A percentile compares a stretch with the other conserved stretches of the same genome.
Evolutionary conservation across 2,797 vertebrate species (phyloP).

Genomic region (Pyrocephalus nanus): DNA sequence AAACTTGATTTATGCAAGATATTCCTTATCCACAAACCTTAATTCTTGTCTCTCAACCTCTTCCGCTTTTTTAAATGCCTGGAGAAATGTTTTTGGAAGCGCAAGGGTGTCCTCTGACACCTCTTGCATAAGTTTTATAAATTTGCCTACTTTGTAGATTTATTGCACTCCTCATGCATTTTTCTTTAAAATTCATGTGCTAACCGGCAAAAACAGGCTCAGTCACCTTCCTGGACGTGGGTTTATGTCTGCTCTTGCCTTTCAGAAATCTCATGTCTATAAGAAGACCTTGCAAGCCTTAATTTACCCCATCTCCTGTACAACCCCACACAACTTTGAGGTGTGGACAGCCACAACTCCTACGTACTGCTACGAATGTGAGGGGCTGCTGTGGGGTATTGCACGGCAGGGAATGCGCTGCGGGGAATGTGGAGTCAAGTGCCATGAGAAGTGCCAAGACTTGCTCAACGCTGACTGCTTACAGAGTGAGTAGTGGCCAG

Average conservation of each 20-base stretch:
- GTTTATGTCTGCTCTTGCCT: conserved; percentile 17
- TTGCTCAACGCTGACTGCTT: conserved; percentile 83
- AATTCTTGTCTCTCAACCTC: not conserved
- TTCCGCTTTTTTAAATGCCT: not conserved
- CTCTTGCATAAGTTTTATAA: not conserved
- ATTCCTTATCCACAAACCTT: not conserved
- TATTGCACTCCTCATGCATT: not conserved
- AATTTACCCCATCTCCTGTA: conserved; percentile 98
- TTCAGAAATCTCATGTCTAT: conserved; percentile 97
- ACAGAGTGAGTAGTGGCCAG: conserved; percentile 77
- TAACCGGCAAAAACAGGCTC: not conserved
- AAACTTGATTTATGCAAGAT: not conserved
- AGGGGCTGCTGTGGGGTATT: conserved; percentile 97
- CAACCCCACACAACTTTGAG: conserved; percentile 97
- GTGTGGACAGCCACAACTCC: conserved; percentile 97
- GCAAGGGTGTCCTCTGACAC: not conserved
- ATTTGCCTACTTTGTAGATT: not conserved
- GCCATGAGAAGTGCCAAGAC: conserved; percentile 89
- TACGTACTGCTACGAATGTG: conserved; percentile 98
- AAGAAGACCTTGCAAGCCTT: conserved; percentile 98
- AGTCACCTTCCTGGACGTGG: not conserved
- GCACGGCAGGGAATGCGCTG: conserved; percentile 98
- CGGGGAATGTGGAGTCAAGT: conserved; percentile 94
- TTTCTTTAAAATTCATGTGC: not conserved
- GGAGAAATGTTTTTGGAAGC: not conserved